phyloP scores from a whole-genome alignment of 2,113 vertebrate genomes.

The Zootoca vivipara region DNA sequence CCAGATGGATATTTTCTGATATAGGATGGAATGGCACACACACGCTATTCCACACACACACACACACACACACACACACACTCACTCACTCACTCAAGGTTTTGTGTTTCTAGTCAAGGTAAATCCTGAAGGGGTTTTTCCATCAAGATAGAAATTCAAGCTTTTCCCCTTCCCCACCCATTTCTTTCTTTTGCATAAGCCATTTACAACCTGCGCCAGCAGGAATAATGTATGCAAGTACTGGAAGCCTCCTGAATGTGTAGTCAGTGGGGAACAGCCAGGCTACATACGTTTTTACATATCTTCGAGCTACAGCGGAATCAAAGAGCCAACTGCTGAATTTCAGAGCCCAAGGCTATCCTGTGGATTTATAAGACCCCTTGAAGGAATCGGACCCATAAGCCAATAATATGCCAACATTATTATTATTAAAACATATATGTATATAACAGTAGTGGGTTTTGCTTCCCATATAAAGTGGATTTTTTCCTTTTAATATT shows the following conservation, averaged over 20 bases:
- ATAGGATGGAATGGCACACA: fast-evolving
- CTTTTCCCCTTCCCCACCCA: neutral
- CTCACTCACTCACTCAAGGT: neutral
- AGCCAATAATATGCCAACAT: constrained; percentile 21
- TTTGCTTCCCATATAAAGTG: constrained; percentile 25
- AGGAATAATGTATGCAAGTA: constrained; percentile 65
- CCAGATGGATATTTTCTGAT: neutral
- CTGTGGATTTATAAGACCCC: constrained; percentile 64
- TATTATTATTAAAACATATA: constrained; percentile 59
- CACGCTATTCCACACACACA: neutral
- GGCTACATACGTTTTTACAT: constrained; percentile 61
- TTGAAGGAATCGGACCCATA: constrained; percentile 55
- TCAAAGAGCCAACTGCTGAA: constrained; percentile 60
- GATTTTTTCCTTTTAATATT: constrained; percentile 8
- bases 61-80: neutral
- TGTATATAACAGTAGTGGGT: constrained; percentile 47
- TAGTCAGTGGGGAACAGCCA: constrained; percentile 67
- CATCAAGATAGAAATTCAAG: neutral
- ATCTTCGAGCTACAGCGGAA: constrained; percentile 65
- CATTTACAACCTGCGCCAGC: constrained; percentile 49
- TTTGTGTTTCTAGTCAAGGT: neutral
- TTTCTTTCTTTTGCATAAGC: constrained; percentile 2
- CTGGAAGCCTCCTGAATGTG: constrained; percentile 52
- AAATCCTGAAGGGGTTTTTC: constrained; percentile 4
- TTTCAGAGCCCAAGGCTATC: constrained; percentile 54